Evolutionary conservation across 2,888 invertebrate genomes (phyloP), one percentile per base, ranked within the genome.

Genomic region (Troides aeacus): DNA sequence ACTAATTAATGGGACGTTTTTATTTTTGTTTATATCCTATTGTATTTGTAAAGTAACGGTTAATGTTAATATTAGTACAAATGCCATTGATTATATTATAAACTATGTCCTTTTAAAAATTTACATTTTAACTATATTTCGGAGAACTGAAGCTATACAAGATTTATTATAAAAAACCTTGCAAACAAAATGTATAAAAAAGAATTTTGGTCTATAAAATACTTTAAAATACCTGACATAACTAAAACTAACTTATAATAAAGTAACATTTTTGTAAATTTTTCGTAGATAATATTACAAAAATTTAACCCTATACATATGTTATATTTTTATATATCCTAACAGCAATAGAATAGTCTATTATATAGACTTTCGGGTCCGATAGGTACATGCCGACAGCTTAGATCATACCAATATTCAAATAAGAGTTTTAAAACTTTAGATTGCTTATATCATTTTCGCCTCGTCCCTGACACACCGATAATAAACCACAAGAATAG

Each of bases 391-490:
- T 53, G 53, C 53, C 53, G 46, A n/a, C 15, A n/a, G 53, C 4
- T 53, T 53, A 53, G 6, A n/a, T 53, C 53, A 53, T 30, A 30
- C 53, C n/a, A 0, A n/a, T 53, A 53, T 2, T 6, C n/a, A 53
- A 53, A 53, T 12, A n/a, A 18, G 53, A 53, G 53, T 53, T 53
- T 53, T 18, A 53, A 53, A n/a, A 53, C 18, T 53, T n/a, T 53
- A n/a, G 46, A 53, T 53, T 18, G 53, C n/a, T n/a, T 53, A n/a
- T 53, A 67, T 24, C 39, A 24, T 62, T 62, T 68, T 69, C 15
- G 60, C 60, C 30, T 62, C 73, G 78, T 84, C 88, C 88, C 87
- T 89, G 88, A 83, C 84, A 84, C 79, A 77, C 78, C 74, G 71
- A 73, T 81, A 81, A 81, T 83, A 80, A 79, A 82, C 79, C 73